Conservation (phyloP, 2,113 vertebrate genomes). For the Micromys minutus region DNA sequence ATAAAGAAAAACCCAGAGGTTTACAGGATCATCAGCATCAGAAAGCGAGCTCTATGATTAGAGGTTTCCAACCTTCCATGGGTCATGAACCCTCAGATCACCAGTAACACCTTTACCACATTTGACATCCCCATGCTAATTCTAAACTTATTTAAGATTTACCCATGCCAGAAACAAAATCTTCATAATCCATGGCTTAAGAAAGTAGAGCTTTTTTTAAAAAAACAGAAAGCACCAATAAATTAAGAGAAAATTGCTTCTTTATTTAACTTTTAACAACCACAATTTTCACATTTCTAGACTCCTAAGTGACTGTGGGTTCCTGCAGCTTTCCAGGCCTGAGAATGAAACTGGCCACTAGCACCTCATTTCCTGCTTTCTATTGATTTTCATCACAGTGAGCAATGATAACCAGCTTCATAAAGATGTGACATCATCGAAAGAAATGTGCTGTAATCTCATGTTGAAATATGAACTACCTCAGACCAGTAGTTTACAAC, state of each 20-base stretch:
- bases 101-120: neutral
- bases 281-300: neutral
- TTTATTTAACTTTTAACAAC: neutral
- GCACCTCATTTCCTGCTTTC: constrained; percentile 1
- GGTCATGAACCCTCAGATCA: neutral
- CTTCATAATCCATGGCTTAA: constrained; percentile 24
- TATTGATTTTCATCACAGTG: constrained; percentile 21
- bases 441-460: neutral
- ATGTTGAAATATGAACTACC: constrained; percentile 49
- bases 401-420: constrained; percentile 38
- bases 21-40: neutral
- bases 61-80: neutral
- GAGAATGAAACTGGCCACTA: neutral
- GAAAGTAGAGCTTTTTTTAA: neutral
- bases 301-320: neutral
- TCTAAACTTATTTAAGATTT: neutral
- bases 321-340: neutral
- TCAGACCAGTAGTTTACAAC: constrained; percentile 18
- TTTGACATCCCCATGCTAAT: neutral
- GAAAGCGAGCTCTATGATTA: neutral
- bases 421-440: constrained; percentile 29
- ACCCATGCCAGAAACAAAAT: neutral
- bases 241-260: constrained; percentile 1
- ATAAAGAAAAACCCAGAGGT: constrained; percentile 22
- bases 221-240: neutral